Conservation (phyloP, 2,797 vertebrate genomes). For the Masticophis lateralis region DNA sequence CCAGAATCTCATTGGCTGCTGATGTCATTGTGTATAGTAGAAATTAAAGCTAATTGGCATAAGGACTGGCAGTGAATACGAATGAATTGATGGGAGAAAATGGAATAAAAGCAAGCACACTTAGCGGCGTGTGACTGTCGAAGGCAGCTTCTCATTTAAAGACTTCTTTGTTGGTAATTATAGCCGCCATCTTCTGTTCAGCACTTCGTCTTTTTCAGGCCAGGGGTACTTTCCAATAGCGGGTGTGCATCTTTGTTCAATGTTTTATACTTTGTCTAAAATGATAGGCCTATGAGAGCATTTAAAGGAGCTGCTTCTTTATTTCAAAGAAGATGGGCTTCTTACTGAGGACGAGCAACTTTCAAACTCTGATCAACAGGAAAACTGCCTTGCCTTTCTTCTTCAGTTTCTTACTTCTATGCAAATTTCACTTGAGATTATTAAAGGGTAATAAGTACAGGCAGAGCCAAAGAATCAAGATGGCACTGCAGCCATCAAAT, state of each 20-base stretch:
- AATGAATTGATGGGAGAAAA: conserved; percentile 58
- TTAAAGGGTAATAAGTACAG: not conserved
- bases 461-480: not conserved
- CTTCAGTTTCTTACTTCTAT: not conserved
- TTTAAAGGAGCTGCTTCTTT: conserved; percentile 16
- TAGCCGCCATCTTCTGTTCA: not conserved
- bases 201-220: conserved; percentile 3
- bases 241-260: not conserved
- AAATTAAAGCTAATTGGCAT: conserved; percentile 68
- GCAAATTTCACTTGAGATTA: not conserved
- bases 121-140: conserved; percentile 3
- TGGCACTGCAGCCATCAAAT: not conserved
- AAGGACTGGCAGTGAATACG: conserved; percentile 57
- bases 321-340: conserved; percentile 16
- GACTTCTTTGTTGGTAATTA: conserved; percentile 20
- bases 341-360: not conserved
- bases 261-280: not conserved
- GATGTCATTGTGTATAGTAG: conserved; percentile 69
- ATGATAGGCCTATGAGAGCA: not conserved
- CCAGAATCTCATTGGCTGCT: conserved; percentile 67
- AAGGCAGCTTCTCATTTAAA: conserved; percentile 35
- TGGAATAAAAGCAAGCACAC: not conserved
- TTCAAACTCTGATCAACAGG: not conserved
- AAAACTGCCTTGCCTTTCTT: not conserved
- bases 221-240: fast-evolving